Conservation (phyloP, 2,888 invertebrate species). For the Hirtodrosophila cameraria region DNA sequence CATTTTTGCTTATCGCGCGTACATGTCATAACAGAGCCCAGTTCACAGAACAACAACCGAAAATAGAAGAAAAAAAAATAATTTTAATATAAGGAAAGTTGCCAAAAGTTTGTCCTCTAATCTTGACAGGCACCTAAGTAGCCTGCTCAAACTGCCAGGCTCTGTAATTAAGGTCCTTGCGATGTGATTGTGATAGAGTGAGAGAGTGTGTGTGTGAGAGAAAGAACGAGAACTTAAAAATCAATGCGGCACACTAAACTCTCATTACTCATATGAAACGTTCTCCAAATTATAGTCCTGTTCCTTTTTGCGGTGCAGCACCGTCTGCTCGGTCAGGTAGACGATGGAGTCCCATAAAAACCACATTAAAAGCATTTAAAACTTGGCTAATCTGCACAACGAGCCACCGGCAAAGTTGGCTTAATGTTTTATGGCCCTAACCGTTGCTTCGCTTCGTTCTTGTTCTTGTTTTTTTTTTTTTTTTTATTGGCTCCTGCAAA, state of each 20-base stretch:
- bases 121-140: slow-evolving; percentile 61
- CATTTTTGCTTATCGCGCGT: slow-evolving; percentile 70
- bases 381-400: slow-evolving; percentile 68
- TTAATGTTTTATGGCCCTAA: slow-evolving; percentile 60
- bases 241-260: slow-evolving; percentile 70
- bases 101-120: slow-evolving; percentile 54
- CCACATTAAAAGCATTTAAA: slow-evolving; percentile 76
- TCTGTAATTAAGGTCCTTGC: slow-evolving; percentile 60
- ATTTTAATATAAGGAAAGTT: slow-evolving; percentile 40
- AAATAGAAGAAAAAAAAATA: slow-evolving; percentile 15
- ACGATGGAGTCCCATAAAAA: slow-evolving; percentile 60
- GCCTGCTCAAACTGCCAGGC: slow-evolving; percentile 6
- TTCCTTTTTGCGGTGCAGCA: background rate
- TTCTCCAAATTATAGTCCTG: slow-evolving; percentile 1
- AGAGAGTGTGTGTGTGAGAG: background rate
- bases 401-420: slow-evolving; percentile 54
- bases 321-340: slow-evolving; percentile 30
- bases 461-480: background rate
- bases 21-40: slow-evolving; percentile 69
- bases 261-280: slow-evolving; percentile 73
- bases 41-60: slow-evolving; percentile 20
- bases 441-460: slow-evolving; percentile 20
- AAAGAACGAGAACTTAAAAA: slow-evolving; percentile 55
- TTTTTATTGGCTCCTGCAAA: slow-evolving; percentile 64
- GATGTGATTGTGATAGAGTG: background rate